These are phyloP conservation scores for Ellobius talpinus DNA, from an alignment of 2,113 vertebrate species.

Conservation along the genomic window DNA sequence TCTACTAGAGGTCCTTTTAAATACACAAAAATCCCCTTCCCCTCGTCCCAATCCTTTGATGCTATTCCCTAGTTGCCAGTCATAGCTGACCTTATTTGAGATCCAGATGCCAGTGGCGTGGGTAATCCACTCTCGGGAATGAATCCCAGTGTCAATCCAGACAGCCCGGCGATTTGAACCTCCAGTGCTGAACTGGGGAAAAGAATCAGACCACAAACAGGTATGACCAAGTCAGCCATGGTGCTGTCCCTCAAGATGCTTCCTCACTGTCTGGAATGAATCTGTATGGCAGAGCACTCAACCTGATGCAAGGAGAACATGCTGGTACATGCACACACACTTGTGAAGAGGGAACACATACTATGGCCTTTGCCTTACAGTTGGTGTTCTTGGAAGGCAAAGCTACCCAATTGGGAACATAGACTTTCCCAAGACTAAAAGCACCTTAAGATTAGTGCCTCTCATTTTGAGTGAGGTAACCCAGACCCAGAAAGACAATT, in stretches of 20 bases:
- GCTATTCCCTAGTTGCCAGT: not conserved
- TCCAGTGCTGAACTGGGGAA: slow-evolving; percentile 93
- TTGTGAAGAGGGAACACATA: fast-evolving
- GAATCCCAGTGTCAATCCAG: slow-evolving; percentile 95
- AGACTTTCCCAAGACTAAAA: not conserved
- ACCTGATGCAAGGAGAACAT: not conserved
- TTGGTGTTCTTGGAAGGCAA: not conserved
- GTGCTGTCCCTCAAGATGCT: not conserved
- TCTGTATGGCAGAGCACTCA: not conserved
- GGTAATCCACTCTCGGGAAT: slow-evolving; percentile 95
- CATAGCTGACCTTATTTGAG: slow-evolving; percentile 91
- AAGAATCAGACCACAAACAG: not conserved
- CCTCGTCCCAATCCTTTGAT: not conserved
- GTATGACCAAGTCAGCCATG: not conserved
- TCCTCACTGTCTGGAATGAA: not conserved
- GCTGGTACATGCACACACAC: not conserved
- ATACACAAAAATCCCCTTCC: no score
- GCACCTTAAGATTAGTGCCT: not conserved
- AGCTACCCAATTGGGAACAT: not conserved
- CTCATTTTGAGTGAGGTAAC: no score
- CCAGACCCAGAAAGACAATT: no score
- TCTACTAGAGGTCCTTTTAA: not conserved
- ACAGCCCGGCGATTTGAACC: slow-evolving; percentile 87
- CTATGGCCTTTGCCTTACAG: not conserved
- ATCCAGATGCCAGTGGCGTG: slow-evolving; percentile 93